Percentiles rank a stretch among this genome's conserved stretches.
These are phyloP conservation scores for Erynnis tages DNA, from an alignment of 2,888 invertebrate species.

Conservation along the genomic window DNA sequence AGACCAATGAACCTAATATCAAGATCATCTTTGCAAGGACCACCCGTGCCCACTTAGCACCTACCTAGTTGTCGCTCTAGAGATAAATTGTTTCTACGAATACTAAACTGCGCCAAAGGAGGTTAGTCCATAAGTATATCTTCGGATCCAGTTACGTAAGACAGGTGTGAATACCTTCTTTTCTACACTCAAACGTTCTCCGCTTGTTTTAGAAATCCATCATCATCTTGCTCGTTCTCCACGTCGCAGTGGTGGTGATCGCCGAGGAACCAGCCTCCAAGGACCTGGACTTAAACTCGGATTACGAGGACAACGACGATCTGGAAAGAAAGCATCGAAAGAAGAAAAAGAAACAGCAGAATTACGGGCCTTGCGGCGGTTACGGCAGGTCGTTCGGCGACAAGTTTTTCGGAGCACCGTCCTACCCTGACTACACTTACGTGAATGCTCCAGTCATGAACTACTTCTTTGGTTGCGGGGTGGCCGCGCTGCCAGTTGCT, in stretches of 20 bases:
- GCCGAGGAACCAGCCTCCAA: conserved; percentile 49
- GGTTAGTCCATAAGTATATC: too few species aligned
- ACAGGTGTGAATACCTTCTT: too few species aligned
- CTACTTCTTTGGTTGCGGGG: conserved; percentile 66
- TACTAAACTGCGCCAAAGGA: neutral
- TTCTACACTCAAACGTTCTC: neutral
- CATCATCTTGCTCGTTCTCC: conserved; percentile 44
- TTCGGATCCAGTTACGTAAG: too few species aligned
- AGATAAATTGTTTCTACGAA: neutral
- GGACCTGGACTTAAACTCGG: conserved; percentile 50
- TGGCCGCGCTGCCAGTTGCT: conserved; percentile 35
- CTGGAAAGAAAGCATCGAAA: conserved; percentile 57
- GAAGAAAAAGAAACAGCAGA: conserved; percentile 55
- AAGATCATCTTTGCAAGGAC: too few species aligned
- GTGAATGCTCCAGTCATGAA: conserved; percentile 69
- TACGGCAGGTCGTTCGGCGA: conserved; percentile 54
- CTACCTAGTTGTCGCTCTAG: neutral
- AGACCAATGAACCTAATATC: too few species aligned
- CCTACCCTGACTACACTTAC: conserved; percentile 57
- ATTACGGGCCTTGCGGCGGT: conserved; percentile 48
- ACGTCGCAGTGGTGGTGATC: conserved; percentile 40
- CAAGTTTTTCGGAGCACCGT: conserved; percentile 46
- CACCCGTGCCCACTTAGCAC: neutral
- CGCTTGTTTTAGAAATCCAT: conserved; percentile 47
- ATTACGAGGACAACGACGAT: conserved; percentile 48